These are phyloP conservation scores for Mnemiopsis leidyi DNA, from an alignment of 37 sponge, comb jelly and placozoan genomes.

Conservation along the genomic window DNA sequence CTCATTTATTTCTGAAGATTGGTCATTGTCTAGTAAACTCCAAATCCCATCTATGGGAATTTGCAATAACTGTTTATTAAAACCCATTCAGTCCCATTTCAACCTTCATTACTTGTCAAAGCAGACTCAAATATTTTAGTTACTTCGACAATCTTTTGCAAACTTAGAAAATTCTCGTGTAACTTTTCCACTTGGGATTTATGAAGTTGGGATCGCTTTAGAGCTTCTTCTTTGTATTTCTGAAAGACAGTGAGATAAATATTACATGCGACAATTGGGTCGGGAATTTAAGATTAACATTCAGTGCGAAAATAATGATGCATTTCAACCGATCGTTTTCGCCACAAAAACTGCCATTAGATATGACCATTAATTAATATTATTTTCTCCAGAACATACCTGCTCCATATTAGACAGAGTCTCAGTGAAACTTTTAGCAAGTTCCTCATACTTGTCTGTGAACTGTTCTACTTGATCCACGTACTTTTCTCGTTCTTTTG, in stretches of 20 bases:
- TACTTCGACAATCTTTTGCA: conserved; percentile 27
- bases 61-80: too few species aligned
- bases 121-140: background rate
- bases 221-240: conserved; percentile 19
- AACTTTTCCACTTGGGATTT: background rate
- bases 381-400: conserved; percentile 8
- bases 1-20: too few species aligned
- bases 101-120: background rate
- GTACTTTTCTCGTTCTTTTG: conserved; percentile 35
- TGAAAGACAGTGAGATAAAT: too few species aligned
- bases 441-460: conserved; percentile 30
- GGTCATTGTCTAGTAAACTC: too few species aligned
- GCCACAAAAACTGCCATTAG: too few species aligned
- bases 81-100: background rate
- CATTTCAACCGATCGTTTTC: too few species aligned
- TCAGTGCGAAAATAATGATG: too few species aligned
- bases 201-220: background rate
- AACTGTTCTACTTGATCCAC: background rate
- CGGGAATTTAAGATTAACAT: too few species aligned
- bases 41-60: too few species aligned
- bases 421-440: conserved; percentile 34
- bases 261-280: too few species aligned
- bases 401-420: background rate
- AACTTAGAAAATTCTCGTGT: conserved; percentile 16
- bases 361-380: too few species aligned